Base-by-base conservation (phyloP, 2,797 vertebrate species). In the Pteronotus mesoamericanus region DNA sequence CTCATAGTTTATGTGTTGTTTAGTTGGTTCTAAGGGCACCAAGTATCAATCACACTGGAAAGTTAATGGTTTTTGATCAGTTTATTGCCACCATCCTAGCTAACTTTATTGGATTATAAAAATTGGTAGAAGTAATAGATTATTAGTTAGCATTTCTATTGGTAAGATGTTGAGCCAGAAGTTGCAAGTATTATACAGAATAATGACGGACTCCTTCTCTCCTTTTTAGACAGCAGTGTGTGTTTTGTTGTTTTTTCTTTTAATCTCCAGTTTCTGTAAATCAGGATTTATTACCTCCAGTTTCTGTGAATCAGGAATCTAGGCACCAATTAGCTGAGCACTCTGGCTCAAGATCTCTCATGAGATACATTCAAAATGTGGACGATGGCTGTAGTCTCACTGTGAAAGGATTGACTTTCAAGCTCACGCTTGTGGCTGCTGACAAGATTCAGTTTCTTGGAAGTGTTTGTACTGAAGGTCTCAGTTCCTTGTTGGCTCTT, bases 101-200 rank as follows among this genome's bases (percentile, higher is more conserved):
- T 83, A 82, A 91, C 26, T 89, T 91, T 95, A 91, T 84, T 95
- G n/a, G 66, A 48, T 34, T 93, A 4, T 80, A 91, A 96, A 96
- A 96, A 94, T 74, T 19, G 44, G 39, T 51, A 83, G 22, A 93
- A 15, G 22, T 96, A 64, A 89, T 71, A 94, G 59, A 86, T 94
- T 90, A 94, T 82, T n/a, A 64, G 10, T 95, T 91, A 83, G 15
- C 34, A 93, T 93, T 95, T 91, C 79, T 96, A 78, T 55, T 75
- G 64, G 48, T 96, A 90, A 95, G 68, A 89, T 15, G 8, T 55
- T 77, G 78, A 94, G 75, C 51, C 37, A 53, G 66, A 94, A 42
- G 22, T 89, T 83, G 74, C 89, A 92, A 78, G 26, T 64, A 39
- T 83, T 77, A 37, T 37, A 69, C 59, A 79, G 55, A 95, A 88